phyloP scores from a whole-genome alignment of 2,888 invertebrate species.

The Dolichomitus sp. region DNA sequence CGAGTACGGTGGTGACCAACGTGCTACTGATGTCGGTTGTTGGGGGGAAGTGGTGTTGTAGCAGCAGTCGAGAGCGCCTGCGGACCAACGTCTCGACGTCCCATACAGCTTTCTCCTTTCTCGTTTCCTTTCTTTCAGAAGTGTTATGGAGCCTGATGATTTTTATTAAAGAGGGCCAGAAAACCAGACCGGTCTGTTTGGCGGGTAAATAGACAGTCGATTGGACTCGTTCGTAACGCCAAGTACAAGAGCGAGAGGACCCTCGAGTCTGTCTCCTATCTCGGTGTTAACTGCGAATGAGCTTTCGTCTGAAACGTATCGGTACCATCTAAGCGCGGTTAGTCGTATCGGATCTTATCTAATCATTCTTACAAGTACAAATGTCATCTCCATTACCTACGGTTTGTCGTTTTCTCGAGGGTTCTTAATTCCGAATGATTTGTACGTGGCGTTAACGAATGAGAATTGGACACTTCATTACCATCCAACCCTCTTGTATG shows the following conservation, averaged over 20 bases:
- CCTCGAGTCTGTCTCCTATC: slow-evolving; percentile 40
- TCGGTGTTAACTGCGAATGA: slow-evolving; percentile 20
- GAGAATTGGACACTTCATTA: slow-evolving; percentile 26
- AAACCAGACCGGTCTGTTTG: slow-evolving; percentile 70
- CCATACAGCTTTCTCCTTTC: slow-evolving; percentile 53
- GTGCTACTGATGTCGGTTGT: slow-evolving; percentile 35
- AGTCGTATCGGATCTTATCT: slow-evolving; percentile 74
- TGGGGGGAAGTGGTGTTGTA: slow-evolving; percentile 41
- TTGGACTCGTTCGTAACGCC: slow-evolving; percentile 70
- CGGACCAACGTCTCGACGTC: slow-evolving; percentile 61
- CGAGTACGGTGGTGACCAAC: slow-evolving; percentile 43
- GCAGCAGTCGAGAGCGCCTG: slow-evolving; percentile 64
- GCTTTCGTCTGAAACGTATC: slow-evolving; percentile 74
- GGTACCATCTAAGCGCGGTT: slow-evolving; percentile 81
- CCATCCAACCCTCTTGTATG: slow-evolving; percentile 32
- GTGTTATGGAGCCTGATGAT: slow-evolving; percentile 43
- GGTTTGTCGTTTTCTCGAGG: slow-evolving; percentile 52
- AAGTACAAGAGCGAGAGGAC: slow-evolving; percentile 36
- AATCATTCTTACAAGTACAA: slow-evolving; percentile 70
- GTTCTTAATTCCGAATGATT: slow-evolving; percentile 59
- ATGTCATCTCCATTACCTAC: slow-evolving; percentile 55
- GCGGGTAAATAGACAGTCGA: slow-evolving; percentile 82
- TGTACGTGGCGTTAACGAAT: slow-evolving; percentile 27
- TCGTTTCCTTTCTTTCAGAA: slow-evolving; percentile 52
- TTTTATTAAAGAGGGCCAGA: slow-evolving; percentile 57